Base-by-base conservation (phyloP, 2,113 vertebrate genomes). In the Balaeniceps rex region DNA sequence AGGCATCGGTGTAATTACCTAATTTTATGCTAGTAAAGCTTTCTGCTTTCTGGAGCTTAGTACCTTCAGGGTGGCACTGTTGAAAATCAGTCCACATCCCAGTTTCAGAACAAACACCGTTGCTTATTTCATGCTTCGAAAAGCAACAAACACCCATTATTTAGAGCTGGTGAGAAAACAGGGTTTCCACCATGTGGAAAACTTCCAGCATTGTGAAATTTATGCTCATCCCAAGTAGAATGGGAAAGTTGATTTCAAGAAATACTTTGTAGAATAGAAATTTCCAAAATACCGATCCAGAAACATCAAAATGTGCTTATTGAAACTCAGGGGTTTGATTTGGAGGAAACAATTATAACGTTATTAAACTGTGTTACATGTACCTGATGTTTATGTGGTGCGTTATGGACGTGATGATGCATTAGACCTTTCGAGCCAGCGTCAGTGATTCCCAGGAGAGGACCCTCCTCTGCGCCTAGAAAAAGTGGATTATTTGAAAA, bases 81-180 rank as follows among this genome's bases (percentile, higher is more conserved):
- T 97, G 88, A 85, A 96, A 95, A 95, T 95, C 95, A 91, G 93
- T 65, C 94, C 66, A 55, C 96, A 94, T 94, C 89, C 82, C 87
- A 54, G 70, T 42, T 88, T 90, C 82, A 81, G 87, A 96, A 77
- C 89, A 80, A 94, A 94, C 78, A 83, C 89, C 0, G 10, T 77
- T 80, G 79, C 82, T 93, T 95, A 96, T 95, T 95, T 94, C 90
- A 95, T 97, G 91, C 94, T 95, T 97, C 13, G 1, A 29, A 95
- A 97, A 90, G 82, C 95, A 96, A 95, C 96, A 96, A 96, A 89
- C 95, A 91, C 84, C 70, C 84, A 80, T 97, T 97, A 96, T 94
- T 94, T 94, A 83, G 65, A 61, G 87, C 70, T 87, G 81, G 77
- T 79, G 44, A 87, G 74, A 87, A 93, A 90, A 61, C 74, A 79